Percentiles rank a stretch among this genome's conserved stretches.
These are phyloP conservation scores for Passer montanus DNA, from an alignment of 2,113 vertebrate genomes.

Conservation along the genomic window DNA sequence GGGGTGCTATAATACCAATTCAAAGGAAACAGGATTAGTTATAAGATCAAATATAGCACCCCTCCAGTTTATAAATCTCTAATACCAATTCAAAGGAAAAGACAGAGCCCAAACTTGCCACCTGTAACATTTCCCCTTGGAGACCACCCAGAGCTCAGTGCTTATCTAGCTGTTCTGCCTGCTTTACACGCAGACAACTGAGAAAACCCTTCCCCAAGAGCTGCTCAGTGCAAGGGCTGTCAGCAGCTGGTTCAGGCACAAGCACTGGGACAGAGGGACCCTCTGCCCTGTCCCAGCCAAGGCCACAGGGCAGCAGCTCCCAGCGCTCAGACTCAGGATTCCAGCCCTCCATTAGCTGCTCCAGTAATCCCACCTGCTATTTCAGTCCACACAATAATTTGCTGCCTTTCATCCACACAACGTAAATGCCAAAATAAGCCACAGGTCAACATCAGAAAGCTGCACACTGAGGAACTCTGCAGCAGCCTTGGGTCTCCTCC, in stretches of 20 bases:
- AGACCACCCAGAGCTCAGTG: neutral
- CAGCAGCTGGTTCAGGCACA: neutral
- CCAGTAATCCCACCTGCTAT: constrained; percentile 28
- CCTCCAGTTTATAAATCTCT: neutral
- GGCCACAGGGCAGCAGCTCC: neutral
- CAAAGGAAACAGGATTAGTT: too few relatives aligned
- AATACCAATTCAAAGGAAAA: neutral
- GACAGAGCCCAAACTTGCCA: neutral
- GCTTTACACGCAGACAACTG: neutral
- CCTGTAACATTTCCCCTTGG: neutral
- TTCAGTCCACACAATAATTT: constrained; percentile 10
- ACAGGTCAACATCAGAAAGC: neutral
- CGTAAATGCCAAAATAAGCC: neutral
- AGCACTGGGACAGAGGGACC: neutral
- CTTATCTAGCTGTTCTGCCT: neutral
- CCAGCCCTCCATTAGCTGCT: neutral
- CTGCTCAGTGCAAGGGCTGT: neutral
- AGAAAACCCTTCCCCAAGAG: neutral
- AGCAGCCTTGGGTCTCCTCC: neutral
- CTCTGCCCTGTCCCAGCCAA: neutral
- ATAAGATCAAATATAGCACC: neutral
- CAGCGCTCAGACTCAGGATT: neutral
- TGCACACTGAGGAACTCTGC: neutral
- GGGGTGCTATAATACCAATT: too few relatives aligned
- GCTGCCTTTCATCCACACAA: constrained; percentile 1